phyloP scores from a whole-genome alignment of 2,797 vertebrate genomes.

The Rhincodon typus region DNA sequence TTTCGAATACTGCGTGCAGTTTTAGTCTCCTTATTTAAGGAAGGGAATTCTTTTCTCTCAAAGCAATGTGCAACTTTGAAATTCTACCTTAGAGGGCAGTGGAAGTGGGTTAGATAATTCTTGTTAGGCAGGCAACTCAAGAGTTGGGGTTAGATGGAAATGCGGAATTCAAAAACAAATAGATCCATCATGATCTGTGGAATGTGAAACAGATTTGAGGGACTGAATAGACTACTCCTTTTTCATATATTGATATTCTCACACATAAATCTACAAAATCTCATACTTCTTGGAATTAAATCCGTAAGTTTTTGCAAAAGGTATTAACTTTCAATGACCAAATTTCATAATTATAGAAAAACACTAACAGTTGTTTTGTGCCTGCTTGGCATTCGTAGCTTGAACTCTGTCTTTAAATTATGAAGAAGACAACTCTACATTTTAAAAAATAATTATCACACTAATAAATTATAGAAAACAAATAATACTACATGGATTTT shows the following conservation, averaged over 20 bases:
- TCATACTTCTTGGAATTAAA: not conserved
- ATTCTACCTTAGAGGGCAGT: no score
- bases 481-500: not conserved
- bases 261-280: not conserved
- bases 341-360: not conserved
- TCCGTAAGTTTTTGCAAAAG: not conserved
- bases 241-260: not conserved
- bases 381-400: not conserved
- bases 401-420: not conserved
- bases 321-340: not conserved
- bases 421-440: not conserved
- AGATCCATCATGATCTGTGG: no score
- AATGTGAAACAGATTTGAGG: no score
- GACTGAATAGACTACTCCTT: no score
- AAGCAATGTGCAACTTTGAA: no score
- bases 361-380: not conserved
- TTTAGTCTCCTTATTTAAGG: no score
- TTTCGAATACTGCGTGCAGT: no score
- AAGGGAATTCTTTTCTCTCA: no score
- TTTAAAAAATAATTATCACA: not conserved
- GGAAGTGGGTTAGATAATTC: no score
- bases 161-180: no score
- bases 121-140: no score
- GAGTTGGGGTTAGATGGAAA: no score
- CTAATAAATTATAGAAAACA: not conserved